Conservation (phyloP, 2,888 invertebrate species). For the Eucriotettix oculatus region DNA sequence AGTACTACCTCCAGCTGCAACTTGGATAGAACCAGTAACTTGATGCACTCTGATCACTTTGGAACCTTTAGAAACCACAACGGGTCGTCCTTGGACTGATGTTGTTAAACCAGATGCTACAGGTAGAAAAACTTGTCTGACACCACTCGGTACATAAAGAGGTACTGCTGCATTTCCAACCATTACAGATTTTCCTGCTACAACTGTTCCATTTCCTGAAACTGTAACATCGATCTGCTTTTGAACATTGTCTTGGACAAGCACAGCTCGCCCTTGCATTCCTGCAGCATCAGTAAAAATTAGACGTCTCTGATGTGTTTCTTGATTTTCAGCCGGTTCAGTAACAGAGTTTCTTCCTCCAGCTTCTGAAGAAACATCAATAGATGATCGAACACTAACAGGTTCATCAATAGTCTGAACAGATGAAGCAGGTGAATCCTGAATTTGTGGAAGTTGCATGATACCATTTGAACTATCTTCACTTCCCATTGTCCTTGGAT, state of each 20-base stretch:
- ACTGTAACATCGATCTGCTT: slow-evolving; percentile 16
- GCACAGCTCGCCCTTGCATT: slow-evolving; percentile 17
- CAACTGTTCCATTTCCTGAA: slow-evolving; percentile 15
- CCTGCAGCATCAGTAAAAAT: slow-evolving; percentile 16
- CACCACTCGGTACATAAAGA: slow-evolving; percentile 12
- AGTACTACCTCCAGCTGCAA: slow-evolving; percentile 6
- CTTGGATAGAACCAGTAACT: slow-evolving; percentile 16
- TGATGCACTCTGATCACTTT: slow-evolving; percentile 19
- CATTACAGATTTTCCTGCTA: slow-evolving; percentile 17
- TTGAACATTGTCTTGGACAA: slow-evolving; percentile 23
- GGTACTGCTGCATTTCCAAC: slow-evolving; percentile 17
- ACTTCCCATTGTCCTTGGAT: slow-evolving; percentile 52
- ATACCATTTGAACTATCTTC: slow-evolving; percentile 61
- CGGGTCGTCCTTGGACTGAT: slow-evolving; percentile 14
- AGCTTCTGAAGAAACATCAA: slow-evolving; percentile 19
- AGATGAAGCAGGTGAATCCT: slow-evolving; percentile 25
- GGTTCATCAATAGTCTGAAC: slow-evolving; percentile 23
- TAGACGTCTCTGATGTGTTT: slow-evolving; percentile 14
- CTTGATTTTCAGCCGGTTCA: slow-evolving; percentile 18
- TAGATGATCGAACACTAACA: slow-evolving; percentile 4
- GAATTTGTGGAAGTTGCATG: slow-evolving; percentile 28
- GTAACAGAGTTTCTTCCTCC: slow-evolving; percentile 20
- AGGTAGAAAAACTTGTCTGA: slow-evolving; percentile 15
- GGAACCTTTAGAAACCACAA: slow-evolving; percentile 8
- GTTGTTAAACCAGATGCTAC: slow-evolving; percentile 15